Conservation (phyloP, 92 coral and sea anemone genomes). For the Siderastrea siderea region DNA sequence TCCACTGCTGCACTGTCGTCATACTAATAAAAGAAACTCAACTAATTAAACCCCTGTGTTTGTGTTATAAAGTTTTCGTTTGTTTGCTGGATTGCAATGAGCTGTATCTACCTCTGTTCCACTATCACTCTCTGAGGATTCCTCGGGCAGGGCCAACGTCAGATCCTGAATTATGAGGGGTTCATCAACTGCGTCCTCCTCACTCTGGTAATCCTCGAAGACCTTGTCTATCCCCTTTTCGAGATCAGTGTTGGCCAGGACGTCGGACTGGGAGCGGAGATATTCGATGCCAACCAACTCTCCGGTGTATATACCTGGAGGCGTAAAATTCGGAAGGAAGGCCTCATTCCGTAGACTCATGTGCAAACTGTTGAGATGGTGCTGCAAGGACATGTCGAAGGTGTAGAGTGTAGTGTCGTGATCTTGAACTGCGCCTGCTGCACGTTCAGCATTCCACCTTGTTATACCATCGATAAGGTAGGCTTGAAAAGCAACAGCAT, state of each 20-base stretch:
- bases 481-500: neutral
- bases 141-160: conserved; percentile 3
- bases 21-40: neutral
- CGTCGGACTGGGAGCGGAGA: conserved; percentile 10
- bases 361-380: neutral
- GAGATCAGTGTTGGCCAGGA: neutral
- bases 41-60: no score
- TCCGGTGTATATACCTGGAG: neutral
- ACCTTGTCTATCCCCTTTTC: neutral
- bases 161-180: neutral
- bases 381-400: neutral
- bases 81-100: no score
- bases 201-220: neutral
- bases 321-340: neutral
- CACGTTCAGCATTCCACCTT: neutral
- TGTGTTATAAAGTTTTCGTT: no score
- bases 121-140: conserved; percentile 9
- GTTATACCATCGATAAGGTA: neutral
- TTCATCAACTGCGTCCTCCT: neutral
- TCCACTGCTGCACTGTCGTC: neutral
- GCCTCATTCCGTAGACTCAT: conserved; percentile 1
- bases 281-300: conserved; percentile 2
- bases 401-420: neutral
- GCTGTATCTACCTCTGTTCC: neutral
- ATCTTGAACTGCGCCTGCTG: neutral